Conservation (phyloP, 64 coral and sea anemone genomes). For the Hydrozoanthus tunicans region DNA sequence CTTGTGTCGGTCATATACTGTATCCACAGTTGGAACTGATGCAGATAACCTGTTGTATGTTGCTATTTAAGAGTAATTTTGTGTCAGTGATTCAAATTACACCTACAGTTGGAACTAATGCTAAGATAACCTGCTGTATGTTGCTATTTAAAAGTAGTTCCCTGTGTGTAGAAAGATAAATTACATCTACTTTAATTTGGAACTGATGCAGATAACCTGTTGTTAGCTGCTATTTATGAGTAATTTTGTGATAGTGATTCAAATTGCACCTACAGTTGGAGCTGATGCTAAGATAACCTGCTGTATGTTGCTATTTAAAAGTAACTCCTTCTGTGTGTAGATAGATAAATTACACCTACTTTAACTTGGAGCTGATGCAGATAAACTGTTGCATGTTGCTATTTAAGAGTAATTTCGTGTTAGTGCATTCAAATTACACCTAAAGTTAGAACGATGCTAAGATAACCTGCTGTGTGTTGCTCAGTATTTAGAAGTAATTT, state of each 20-base stretch:
- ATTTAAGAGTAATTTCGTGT: background rate
- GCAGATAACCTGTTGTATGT: conserved; percentile 83
- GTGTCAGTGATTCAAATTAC: background rate
- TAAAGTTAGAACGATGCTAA: conserved; percentile 52
- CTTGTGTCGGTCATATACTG: conserved; percentile 58
- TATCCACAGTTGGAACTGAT: conserved; percentile 77
- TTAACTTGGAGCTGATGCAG: conserved; percentile 58
- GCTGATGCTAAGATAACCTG: conserved; percentile 64
- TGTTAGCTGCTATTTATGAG: conserved; percentile 72
- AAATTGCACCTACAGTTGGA: background rate
- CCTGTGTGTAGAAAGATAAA: background rate
- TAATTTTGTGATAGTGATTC: background rate
- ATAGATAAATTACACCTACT: background rate
- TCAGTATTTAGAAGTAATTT: conserved; percentile 1
- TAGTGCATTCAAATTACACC: background rate
- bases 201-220: conserved; percentile 70
- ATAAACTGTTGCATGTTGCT: conserved; percentile 84
- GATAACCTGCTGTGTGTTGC: conserved; percentile 84
- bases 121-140: conserved; percentile 76
- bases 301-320: conserved; percentile 74
- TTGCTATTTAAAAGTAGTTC: conserved; percentile 49
- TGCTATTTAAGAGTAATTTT: conserved; percentile 42
- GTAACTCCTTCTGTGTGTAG: background rate
- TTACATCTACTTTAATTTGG: conserved; percentile 3
- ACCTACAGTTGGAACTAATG: conserved; percentile 43